phyloP scores from a whole-genome alignment of 2,113 vertebrate genomes.

The Oncorhynchus clarkii region DNA sequence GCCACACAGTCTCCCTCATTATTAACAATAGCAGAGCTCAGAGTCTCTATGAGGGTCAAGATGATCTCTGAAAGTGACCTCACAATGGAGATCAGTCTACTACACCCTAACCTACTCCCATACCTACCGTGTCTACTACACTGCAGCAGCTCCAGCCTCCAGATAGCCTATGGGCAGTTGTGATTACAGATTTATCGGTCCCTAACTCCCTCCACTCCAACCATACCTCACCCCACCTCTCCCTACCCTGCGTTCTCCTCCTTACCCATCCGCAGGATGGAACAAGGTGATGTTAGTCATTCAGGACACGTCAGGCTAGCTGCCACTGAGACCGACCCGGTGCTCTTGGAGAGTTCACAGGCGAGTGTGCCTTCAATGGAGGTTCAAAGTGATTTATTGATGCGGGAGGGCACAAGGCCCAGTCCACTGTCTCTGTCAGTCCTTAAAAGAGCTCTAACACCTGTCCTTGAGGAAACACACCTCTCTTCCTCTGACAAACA shows the following conservation, averaged over 20 bases:
- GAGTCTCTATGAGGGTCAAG: not conserved
- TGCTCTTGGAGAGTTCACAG: too few species aligned
- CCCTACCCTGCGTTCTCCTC: not conserved
- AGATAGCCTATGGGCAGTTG: not conserved
- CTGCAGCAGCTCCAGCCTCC: too few species aligned
- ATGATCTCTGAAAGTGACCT: not conserved
- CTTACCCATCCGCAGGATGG: not conserved
- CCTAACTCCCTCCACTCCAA: not conserved
- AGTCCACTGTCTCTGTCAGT: slow-evolving; percentile 8
- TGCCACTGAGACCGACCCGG: too few species aligned
- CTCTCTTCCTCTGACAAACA: not conserved
- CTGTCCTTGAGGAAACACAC: slow-evolving; percentile 21
- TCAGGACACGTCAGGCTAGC: too few species aligned
- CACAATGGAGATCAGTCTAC: not conserved
- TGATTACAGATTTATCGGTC: too few species aligned
- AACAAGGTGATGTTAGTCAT: slow-evolving; percentile 24
- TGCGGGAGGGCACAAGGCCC: not conserved
- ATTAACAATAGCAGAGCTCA: not conserved
- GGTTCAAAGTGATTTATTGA: slow-evolving; percentile 35
- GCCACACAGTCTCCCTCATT: not conserved
- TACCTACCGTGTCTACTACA: not conserved
- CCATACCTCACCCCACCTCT: not conserved
- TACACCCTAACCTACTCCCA: not conserved
- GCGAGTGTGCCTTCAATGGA: not conserved
- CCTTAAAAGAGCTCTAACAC: not conserved